Evolutionary conservation across 2,797 vertebrate genomes (phyloP).

Genomic region (Sciaenops ocellatus): DNA sequence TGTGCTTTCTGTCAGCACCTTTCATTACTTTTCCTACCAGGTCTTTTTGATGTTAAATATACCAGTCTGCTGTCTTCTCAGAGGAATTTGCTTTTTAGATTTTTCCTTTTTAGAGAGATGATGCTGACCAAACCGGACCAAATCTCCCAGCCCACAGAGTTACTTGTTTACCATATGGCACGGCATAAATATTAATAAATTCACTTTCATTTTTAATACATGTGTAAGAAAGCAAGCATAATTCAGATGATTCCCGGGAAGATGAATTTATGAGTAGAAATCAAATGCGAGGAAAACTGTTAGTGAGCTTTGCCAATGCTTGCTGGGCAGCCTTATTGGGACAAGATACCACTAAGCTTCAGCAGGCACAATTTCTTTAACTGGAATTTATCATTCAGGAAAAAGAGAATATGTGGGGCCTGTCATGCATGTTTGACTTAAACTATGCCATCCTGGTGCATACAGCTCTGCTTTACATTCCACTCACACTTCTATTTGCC

Average conservation of each 20-base stretch:
- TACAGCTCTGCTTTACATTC: constrained; percentile 81
- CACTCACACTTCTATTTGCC: constrained; percentile 75
- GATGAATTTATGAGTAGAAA: constrained; percentile 38
- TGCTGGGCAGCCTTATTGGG: constrained; percentile 19
- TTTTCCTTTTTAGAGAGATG: constrained; percentile 34
- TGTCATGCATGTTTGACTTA: constrained; percentile 70
- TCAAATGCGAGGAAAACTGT: constrained; percentile 24
- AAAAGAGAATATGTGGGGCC: constrained; percentile 25
- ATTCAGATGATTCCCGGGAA: constrained; percentile 37
- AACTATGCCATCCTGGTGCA: constrained; percentile 61
- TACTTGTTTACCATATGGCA: constrained; percentile 69
- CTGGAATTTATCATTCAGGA: constrained; percentile 47
- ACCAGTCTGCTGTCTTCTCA: constrained; percentile 47
- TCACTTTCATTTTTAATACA: constrained; percentile 68
- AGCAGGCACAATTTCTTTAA: constrained; percentile 44
- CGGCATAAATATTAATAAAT: constrained; percentile 66
- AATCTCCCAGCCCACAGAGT: constrained; percentile 56
- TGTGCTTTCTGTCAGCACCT: constrained; percentile 42
- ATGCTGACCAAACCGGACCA: constrained; percentile 62
- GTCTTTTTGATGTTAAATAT: constrained; percentile 59
- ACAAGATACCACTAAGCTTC: constrained; percentile 45
- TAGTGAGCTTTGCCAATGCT: constrained; percentile 37
- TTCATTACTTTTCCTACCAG: constrained; percentile 35
- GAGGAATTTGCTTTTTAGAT: constrained; percentile 44
- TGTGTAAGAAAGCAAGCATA: constrained; percentile 46